Base-by-base conservation (phyloP, 2,113 vertebrate species). In the Condylura cristata region DNA sequence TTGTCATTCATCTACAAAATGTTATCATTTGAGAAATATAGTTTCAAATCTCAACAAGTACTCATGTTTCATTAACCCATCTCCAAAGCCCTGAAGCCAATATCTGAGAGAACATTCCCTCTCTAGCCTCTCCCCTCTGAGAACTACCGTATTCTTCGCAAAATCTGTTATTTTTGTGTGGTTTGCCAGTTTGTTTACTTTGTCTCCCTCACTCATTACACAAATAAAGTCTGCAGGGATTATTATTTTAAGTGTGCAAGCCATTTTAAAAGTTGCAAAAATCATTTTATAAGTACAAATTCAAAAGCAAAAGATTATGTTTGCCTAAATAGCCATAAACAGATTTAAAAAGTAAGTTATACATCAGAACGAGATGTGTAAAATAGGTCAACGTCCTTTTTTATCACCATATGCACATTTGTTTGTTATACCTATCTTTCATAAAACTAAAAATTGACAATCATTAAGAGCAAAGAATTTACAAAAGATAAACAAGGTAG, bases 311-410 rank as follows among this genome's bases (percentile, higher is more conserved):
- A 34, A 63, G 11, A 32, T 58, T 83, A 82, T 44, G 1, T 22
- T 83, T 71, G 30, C 30, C 48, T 74, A 39, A 76, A 70, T 66
- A 94, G 26, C 11, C 46, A 87, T 68, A 5, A 79, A 68, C 18
- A 44, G 46, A 93, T 79, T 61, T 79, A 53, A 80, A 92, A 84
- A 58, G 56, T 79, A 37, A 91, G 51, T 72, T 87, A 44, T 30
- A 56, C 44, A 26, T 22, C 41, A 74, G 37, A 88, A 79, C 83
- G 11, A 84, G 46, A 3, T 18, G 1, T 68, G 2, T 1, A 72
- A 66, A 39, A 34, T 6, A 32, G 24, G 14, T 63, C 10, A 41
- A 71, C 26, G 39, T 53, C 48, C 41, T 82, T 44, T 70, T 30
- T 11, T 75, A 81, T 32, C 60, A 30, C 34, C 30, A 18, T 22